A percentile compares a stretch with the other conserved stretches of the same genome.
Conservation (phyloP, 2,888 invertebrate species). For the Sceliomorpha sp. region DNA sequence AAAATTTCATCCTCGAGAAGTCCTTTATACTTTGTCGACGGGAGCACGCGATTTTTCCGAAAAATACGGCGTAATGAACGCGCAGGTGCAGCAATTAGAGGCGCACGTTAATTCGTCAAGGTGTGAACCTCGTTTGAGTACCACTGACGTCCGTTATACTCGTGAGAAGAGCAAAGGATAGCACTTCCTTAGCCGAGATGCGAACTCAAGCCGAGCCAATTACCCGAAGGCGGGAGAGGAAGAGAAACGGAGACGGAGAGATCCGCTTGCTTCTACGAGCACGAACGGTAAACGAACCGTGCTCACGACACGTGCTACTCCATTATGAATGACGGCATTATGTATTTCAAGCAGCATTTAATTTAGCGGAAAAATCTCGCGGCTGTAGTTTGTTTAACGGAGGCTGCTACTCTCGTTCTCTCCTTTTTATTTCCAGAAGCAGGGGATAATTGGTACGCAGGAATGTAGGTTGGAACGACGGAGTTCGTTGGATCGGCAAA, state of each 20-base stretch:
- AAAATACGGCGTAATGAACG: too few relatives aligned
- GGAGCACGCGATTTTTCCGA: too few relatives aligned
- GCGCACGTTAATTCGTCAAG: conserved; percentile 22
- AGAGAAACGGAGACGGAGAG: not conserved
- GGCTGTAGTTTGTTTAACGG: conserved; percentile 5
- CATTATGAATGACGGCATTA: conserved; percentile 46
- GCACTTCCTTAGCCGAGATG: conserved; percentile 39
- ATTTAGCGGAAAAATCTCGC: conserved; percentile 24
- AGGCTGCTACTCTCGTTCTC: too few relatives aligned
- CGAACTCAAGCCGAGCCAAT: conserved; percentile 51
- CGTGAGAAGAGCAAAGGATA: conserved; percentile 9
- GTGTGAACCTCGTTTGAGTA: conserved; percentile 13
- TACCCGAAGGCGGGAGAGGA: conserved; percentile 21
- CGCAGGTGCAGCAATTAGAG: conserved; percentile 24
- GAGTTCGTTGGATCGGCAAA: too few relatives aligned
- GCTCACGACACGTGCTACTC: conserved; percentile 48
- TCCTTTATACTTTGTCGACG: too few relatives aligned
- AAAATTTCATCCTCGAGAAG: too few relatives aligned
- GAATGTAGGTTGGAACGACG: too few relatives aligned
- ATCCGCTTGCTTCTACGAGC: conserved; percentile 31
- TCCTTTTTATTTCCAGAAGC: not conserved
- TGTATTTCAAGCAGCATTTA: conserved; percentile 23
- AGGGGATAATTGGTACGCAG: too few relatives aligned
- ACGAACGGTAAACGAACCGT: conserved; percentile 42
- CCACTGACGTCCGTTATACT: conserved; percentile 23